Conservation (phyloP, 2,888 invertebrate species). For the Anodontia alba region DNA sequence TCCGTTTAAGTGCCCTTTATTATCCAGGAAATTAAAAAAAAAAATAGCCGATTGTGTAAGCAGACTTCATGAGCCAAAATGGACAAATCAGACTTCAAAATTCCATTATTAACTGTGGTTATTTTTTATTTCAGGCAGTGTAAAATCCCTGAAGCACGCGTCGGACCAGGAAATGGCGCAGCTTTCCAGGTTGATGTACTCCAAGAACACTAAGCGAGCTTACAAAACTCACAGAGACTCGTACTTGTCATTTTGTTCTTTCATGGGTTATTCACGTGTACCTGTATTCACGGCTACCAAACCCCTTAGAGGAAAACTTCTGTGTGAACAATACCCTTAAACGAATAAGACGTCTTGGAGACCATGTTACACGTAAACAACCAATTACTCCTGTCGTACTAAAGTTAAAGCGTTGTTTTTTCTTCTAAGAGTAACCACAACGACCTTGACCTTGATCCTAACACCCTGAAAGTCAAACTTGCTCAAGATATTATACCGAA, state of each 20-base stretch:
- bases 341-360: constrained; percentile 15
- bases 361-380: constrained; percentile 4
- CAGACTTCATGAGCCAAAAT: constrained; percentile 28
- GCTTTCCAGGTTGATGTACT: not conserved
- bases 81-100: not conserved
- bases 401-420: not conserved
- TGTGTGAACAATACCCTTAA: not conserved
- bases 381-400: constrained; percentile 29
- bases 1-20: constrained; percentile 22
- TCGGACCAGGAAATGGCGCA: constrained; percentile 18
- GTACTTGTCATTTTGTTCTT: constrained; percentile 25
- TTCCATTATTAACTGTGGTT: constrained; percentile 13
- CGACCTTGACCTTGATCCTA: no score
- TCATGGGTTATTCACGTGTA: constrained; percentile 12
- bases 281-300: constrained; percentile 26
- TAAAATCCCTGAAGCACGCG: not conserved
- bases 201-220: constrained; percentile 29
- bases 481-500: no score
- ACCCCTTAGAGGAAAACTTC: constrained; percentile 15
- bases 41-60: constrained; percentile 29
- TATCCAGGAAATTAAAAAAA: constrained; percentile 22
- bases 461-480: no score
- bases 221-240: constrained; percentile 32
- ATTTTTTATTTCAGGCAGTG: constrained; percentile 19
- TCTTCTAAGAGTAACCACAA: no score